Conservation (phyloP, 2,113 vertebrate genomes). For the Oryzias woworae region DNA sequence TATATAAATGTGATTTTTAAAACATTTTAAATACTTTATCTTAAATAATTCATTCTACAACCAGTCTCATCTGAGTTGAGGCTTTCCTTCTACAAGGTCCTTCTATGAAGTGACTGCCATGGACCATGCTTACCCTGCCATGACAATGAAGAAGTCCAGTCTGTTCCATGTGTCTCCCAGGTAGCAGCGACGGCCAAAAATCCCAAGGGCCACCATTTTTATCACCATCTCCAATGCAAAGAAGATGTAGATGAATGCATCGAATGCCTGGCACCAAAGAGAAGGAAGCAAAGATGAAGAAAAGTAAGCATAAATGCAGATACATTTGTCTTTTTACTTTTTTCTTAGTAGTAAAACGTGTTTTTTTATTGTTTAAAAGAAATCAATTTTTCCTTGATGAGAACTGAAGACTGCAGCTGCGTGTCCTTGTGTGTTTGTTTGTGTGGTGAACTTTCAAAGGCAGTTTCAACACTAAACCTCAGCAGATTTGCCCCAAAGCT, state of each 20-base stretch:
- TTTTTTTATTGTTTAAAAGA: background rate
- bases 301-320: slow-evolving; percentile 3
- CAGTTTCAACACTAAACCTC: slow-evolving; percentile 2
- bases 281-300: background rate
- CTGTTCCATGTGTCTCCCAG: slow-evolving; percentile 98
- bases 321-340: background rate
- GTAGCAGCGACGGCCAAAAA: slow-evolving; percentile 96
- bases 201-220: slow-evolving; percentile 97
- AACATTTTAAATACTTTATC: background rate
- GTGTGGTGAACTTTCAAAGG: slow-evolving; percentile 16
- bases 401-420: slow-evolving; percentile 2
- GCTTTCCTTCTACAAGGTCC: background rate
- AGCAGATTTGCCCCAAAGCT: background rate
- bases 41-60: background rate
- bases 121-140: slow-evolving; percentile 85
- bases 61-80: background rate
- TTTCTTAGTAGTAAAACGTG: background rate
- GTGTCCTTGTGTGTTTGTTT: too few relatives aligned
- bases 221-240: slow-evolving; percentile 98
- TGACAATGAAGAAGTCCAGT: slow-evolving; percentile 98
- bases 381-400: background rate
- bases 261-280: slow-evolving; percentile 83
- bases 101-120: background rate
- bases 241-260: slow-evolving; percentile 98
- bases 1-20: background rate